Conservation (phyloP, 2,797 vertebrate genomes). For the Alfaro cultratus region DNA sequence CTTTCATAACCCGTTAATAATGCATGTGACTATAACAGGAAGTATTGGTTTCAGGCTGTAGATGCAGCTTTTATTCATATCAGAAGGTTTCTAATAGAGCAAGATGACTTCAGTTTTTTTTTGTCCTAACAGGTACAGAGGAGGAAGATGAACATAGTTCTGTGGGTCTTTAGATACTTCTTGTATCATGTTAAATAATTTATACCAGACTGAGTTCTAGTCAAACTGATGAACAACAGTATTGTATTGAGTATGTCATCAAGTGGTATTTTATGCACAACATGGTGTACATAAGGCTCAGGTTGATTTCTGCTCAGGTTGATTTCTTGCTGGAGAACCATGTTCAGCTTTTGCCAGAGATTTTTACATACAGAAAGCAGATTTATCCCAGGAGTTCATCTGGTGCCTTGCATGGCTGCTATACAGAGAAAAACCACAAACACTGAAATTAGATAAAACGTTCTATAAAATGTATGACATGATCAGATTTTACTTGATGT, state of each 20-base stretch:
- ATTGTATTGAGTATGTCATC: not conserved
- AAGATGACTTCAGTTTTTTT: not conserved
- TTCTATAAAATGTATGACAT: not conserved
- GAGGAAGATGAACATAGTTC: not conserved
- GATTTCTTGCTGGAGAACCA: not conserved
- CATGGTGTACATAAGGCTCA: not conserved
- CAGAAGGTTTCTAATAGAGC: not conserved
- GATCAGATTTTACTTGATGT: not conserved
- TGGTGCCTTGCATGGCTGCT: not conserved
- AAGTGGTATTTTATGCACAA: not conserved
- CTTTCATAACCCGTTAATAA: not conserved
- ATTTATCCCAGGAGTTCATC: not conserved
- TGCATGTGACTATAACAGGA: not conserved
- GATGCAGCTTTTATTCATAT: not conserved
- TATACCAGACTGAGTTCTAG: not conserved
- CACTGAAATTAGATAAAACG: not conserved
- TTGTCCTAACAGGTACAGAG: not conserved
- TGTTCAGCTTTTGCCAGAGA: not conserved
- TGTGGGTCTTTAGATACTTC: not conserved
- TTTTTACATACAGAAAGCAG: not conserved
- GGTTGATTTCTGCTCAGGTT: not conserved
- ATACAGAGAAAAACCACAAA: not conserved
- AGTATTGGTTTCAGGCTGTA: not conserved
- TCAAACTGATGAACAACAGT: not conserved
- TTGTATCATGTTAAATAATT: not conserved